phyloP scores from a whole-genome alignment of 2,113 vertebrate genomes.

The Murina feae region DNA sequence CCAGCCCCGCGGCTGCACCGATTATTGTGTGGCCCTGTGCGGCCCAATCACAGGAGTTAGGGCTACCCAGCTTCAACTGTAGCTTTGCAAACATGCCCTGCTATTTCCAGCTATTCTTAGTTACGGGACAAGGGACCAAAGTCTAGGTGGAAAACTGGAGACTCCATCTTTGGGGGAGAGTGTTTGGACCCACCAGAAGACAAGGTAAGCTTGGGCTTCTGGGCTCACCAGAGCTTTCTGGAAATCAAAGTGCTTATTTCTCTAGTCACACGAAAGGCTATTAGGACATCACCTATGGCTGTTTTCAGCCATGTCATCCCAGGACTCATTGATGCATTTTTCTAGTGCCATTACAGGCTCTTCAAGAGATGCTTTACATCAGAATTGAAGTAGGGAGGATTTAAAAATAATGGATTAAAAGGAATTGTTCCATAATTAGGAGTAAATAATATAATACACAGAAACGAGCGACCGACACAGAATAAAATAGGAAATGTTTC shows the following conservation, averaged over 20 bases:
- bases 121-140: fast-evolving
- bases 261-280: background rate
- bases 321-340: background rate
- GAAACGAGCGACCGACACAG: constrained; percentile 58
- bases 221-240: background rate
- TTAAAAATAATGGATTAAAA: constrained; percentile 69
- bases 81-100: background rate
- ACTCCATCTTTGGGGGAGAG: background rate
- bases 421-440: constrained; percentile 52
- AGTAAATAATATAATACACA: constrained; percentile 58
- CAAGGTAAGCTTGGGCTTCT: background rate
- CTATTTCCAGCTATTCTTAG: constrained; percentile 27
- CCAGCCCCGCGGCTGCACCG: constrained; percentile 86
- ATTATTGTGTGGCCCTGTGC: constrained; percentile 62
- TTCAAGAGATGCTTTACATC: constrained; percentile 59
- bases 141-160: background rate
- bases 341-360: constrained; percentile 14
- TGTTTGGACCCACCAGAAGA: background rate
- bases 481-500: constrained; percentile 35
- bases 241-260: background rate
- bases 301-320: background rate
- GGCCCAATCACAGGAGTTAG: constrained; percentile 52
- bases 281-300: background rate
- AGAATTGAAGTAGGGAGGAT: constrained; percentile 70
- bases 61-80: background rate